A percentile compares a stretch with the other conserved stretches of the same genome.
Evolutionary conservation across 2,113 vertebrate genomes (phyloP).

Genomic region (Nycticorax nycticorax): DNA sequence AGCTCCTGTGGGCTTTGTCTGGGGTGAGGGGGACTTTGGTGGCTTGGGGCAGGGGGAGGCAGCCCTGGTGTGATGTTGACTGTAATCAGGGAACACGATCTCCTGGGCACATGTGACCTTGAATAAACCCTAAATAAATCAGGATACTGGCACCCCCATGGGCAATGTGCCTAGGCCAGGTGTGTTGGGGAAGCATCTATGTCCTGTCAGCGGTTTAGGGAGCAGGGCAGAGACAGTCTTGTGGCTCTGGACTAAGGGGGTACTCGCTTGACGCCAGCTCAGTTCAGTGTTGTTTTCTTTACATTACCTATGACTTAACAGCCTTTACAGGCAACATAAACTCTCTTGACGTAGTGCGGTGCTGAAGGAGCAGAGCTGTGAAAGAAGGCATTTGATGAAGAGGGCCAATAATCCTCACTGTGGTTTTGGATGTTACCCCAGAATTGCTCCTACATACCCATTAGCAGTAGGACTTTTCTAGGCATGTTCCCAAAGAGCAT

Average conservation of each 20-base stretch:
- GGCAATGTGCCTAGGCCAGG: background rate
- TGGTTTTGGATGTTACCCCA: background rate
- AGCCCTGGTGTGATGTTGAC: background rate
- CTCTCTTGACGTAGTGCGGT: background rate
- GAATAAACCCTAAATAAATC: background rate
- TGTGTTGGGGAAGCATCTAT: background rate
- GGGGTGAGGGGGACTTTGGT: background rate
- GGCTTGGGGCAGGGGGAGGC: background rate
- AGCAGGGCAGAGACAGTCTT: background rate
- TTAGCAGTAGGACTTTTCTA: background rate
- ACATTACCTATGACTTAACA: background rate
- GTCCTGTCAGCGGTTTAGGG: background rate
- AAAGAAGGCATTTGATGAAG: background rate
- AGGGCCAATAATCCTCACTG: background rate
- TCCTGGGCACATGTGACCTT: background rate
- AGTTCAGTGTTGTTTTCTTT: background rate
- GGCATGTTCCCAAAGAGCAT: background rate
- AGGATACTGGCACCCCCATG: background rate
- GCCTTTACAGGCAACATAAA: background rate
- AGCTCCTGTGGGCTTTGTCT: background rate
- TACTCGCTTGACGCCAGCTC: background rate
- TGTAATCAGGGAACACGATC: background rate
- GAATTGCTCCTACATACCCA: background rate
- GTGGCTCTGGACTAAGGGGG: background rate
- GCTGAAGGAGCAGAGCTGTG: background rate